phyloP scores from a whole-genome alignment of 2,113 vertebrate genomes.

The Sander lucioperca region DNA sequence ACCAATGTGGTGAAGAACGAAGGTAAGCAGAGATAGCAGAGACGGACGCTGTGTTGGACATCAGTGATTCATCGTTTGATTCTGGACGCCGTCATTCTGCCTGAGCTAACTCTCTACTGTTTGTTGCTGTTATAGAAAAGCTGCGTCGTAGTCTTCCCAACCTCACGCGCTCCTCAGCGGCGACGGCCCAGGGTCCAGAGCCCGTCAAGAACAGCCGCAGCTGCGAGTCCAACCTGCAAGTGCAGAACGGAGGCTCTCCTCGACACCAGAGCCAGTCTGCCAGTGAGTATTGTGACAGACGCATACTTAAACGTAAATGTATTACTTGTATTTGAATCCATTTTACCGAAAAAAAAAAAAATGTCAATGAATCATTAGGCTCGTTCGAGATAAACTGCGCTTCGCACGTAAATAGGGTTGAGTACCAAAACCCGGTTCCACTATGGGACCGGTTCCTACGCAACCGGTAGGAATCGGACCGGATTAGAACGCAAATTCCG shows the following conservation, averaged over 20 bases:
- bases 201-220: constrained; percentile 97
- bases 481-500: no score
- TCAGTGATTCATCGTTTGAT: no score
- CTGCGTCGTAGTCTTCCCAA: constrained; percentile 98
- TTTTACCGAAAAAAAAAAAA: background rate
- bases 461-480: no score
- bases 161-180: constrained; percentile 88
- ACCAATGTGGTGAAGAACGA: constrained; percentile 95
- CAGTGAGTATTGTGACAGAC: constrained; percentile 87
- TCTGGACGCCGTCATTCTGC: background rate
- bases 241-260: constrained; percentile 96
- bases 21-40: constrained; percentile 82
- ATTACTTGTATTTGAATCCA: background rate
- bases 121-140: constrained; percentile 87
- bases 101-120: background rate
- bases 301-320: background rate
- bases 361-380: background rate
- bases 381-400: no score
- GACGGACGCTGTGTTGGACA: no score
- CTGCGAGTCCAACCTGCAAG: constrained; percentile 95
- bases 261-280: constrained; percentile 94
- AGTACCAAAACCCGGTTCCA: no score
- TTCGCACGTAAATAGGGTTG: no score
- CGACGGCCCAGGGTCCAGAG: constrained; percentile 86
- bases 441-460: no score